Percentiles rank a stretch among this genome's conserved stretches.
Conservation (phyloP, 2,888 invertebrate species). For the Dilophus febrilis region DNA sequence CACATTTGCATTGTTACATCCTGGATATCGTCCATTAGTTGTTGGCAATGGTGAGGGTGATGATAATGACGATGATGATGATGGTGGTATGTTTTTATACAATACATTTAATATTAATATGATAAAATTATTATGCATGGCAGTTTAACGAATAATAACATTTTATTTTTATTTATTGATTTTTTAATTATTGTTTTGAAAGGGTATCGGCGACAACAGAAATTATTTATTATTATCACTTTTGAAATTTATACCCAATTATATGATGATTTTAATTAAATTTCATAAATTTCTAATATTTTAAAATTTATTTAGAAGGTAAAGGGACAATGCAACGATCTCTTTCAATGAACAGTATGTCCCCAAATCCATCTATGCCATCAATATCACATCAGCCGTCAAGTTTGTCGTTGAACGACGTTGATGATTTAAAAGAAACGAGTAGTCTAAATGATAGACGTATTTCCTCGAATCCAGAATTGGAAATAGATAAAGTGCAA, state of each 20-base stretch:
- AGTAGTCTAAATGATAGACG: conserved; percentile 11
- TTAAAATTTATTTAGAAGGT: conserved; percentile 15
- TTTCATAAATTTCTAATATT: not conserved
- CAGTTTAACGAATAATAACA: not conserved
- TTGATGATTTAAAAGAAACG: conserved; percentile 43
- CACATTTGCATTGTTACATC: conserved; percentile 59
- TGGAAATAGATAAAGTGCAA: conserved; percentile 19
- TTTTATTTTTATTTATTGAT: no score
- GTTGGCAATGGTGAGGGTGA: conserved; percentile 25
- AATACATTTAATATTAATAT: no score
- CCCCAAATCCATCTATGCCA: conserved; percentile 31
- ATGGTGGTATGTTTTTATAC: no score
- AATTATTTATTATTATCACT: no score
- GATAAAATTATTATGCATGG: no score
- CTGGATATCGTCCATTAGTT: conserved; percentile 32
- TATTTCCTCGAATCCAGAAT: conserved; percentile 18
- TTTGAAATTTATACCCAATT: no score
- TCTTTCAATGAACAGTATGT: conserved; percentile 61
- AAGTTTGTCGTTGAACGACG: conserved; percentile 55
- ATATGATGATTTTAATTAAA: no score
- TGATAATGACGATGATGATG: conserved; percentile 8
- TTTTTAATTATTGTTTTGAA: no score
- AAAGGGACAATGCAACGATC: conserved; percentile 44
- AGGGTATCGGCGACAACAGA: no score
- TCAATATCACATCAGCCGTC: conserved; percentile 48